Evolutionary conservation across 92 coral and sea anemone genomes (phyloP).

Genomic region (Parazoanthus darwini): DNA sequence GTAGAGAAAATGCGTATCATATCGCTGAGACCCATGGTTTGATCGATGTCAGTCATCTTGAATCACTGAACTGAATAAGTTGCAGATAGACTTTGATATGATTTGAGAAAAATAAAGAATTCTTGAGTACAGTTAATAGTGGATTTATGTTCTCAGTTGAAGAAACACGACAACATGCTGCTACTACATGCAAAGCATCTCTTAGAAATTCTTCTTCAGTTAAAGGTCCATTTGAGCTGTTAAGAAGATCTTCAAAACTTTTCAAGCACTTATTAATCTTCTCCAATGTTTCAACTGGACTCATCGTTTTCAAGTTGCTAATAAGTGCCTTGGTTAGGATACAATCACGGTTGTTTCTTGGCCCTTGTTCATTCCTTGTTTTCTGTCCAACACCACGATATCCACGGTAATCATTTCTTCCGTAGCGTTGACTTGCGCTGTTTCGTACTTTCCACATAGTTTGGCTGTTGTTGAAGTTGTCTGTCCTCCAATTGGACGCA

Average conservation of each 20-base stretch:
- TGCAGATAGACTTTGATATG: slow-evolving; percentile 10
- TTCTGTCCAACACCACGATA: too few species aligned
- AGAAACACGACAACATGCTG: slow-evolving; percentile 14
- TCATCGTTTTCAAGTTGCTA: background rate
- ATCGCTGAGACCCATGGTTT: background rate
- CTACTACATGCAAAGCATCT: background rate
- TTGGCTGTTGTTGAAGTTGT: too few species aligned
- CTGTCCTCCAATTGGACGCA: too few species aligned
- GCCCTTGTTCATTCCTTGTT: too few species aligned
- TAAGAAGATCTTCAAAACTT: background rate
- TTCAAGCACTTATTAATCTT: background rate
- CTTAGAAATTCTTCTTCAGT: slow-evolving; percentile 3
- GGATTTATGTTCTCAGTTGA: slow-evolving; percentile 20
- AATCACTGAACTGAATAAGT: slow-evolving; percentile 8
- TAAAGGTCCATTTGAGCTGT: background rate
- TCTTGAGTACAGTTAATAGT: slow-evolving; percentile 17
- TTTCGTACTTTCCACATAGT: too few species aligned
- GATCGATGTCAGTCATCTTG: background rate
- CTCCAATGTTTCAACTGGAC: background rate
- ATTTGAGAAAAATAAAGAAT: slow-evolving; percentile 1
- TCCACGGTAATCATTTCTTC: too few species aligned
- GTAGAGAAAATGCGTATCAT: background rate
- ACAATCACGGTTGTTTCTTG: background rate
- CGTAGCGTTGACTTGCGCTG: too few species aligned
- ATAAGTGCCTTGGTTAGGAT: background rate